Percentiles rank a stretch among this genome's conserved stretches.
phyloP scores from a whole-genome alignment of 2,888 invertebrate genomes.

The Plagiodera versicolora region DNA sequence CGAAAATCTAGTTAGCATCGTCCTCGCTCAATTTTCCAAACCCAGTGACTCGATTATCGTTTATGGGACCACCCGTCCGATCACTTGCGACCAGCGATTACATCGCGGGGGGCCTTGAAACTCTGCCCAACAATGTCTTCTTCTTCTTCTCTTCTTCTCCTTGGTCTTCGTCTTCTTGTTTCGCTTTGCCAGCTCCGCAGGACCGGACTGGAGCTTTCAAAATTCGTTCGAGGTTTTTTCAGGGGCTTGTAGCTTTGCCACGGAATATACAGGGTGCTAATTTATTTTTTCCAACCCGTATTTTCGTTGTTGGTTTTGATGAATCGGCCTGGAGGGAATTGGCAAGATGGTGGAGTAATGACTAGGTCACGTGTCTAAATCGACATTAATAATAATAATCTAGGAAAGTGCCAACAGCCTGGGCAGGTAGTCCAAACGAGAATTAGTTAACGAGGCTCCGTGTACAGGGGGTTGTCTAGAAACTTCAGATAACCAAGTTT shows the following conservation, averaged over 20 bases:
- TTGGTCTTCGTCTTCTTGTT: slow-evolving; percentile 14
- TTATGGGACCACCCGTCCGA: slow-evolving; percentile 46
- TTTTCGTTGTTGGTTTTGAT: slow-evolving; percentile 33
- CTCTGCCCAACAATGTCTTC: slow-evolving; percentile 6
- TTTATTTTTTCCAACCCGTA: too few species aligned
- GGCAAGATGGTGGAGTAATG: slow-evolving; percentile 21
- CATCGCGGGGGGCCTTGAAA: slow-evolving; percentile 39
- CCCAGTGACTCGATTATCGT: neutral
- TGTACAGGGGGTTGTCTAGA: neutral
- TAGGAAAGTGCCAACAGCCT: slow-evolving; percentile 19
- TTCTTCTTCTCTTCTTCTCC: slow-evolving; percentile 11
- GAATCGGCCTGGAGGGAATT: slow-evolving; percentile 27
- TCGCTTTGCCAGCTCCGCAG: neutral
- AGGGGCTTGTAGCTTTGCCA: too few species aligned
- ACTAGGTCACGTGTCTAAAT: slow-evolving; percentile 19
- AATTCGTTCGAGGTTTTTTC: too few species aligned
- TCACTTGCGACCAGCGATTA: slow-evolving; percentile 44
- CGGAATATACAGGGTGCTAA: too few species aligned
- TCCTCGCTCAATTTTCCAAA: neutral
- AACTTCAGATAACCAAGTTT: too few species aligned
- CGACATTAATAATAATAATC: slow-evolving; percentile 24
- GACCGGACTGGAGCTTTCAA: too few species aligned
- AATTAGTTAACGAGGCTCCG: neutral
- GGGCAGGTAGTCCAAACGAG: slow-evolving; percentile 6
- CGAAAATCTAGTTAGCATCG: too few species aligned